Base-by-base conservation (phyloP, 2,113 vertebrate species). In the Xiphophorus couchianus region DNA sequence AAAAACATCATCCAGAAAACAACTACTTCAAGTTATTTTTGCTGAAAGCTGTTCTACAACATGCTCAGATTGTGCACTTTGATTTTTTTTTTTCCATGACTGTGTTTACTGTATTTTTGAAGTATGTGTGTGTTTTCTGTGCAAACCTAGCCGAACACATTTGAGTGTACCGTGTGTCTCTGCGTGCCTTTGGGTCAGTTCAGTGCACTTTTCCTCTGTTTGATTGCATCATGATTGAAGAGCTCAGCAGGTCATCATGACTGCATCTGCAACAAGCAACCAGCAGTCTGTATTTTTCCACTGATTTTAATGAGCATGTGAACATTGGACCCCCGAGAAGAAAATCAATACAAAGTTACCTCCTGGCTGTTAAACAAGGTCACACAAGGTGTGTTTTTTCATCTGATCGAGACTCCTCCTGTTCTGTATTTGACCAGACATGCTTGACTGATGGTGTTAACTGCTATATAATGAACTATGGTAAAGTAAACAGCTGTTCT, bases 281-380 rank as follows among this genome's bases (percentile, higher is more conserved):
- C 29, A 77, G 61, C 77, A 61, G 58, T 51, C 71, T 76, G 87
- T 88, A 84, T 48, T 90, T 90, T 91, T 87, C 88, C 88, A 86
- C 83, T 82, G 83, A 81, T 89, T 90, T 73, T 76, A 84, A 83
- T 71, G 64, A 86, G 73, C 75, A 66, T 22, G 30, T 76, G 69
- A 71, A 66, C 25, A 77, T 67, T 0, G 51, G 42, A 51, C 63
- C 31, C 74, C 44, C 3, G 27, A 77, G 39, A 72, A 67, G 63
- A 61, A 28, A 51, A 61, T 74, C 70, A 62, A 54, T 33, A 62
- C 39, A 30, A n/a, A 12, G 71, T 33, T 67, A 62, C 61, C 54
- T 77, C 84, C 42, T 60, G 64, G 1, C 64, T 61, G 44, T 78
- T 74, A 12, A 73, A 25, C 62, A 0, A 42, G 69, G 73, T 76